These are phyloP conservation scores for Villa cingulata DNA, from an alignment of 2,888 invertebrate species.

Conservation along the genomic window DNA sequence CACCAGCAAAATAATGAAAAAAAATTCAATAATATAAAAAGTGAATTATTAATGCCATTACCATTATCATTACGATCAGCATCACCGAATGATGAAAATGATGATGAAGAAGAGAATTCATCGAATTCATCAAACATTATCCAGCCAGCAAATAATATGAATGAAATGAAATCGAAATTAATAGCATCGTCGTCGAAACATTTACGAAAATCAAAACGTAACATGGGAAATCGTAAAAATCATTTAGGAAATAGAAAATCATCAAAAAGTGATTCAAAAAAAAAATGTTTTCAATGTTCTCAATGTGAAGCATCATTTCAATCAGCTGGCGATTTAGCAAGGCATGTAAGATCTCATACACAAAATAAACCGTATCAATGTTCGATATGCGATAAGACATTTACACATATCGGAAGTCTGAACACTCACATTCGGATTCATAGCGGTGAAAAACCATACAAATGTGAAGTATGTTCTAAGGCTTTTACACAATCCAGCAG, in stretches of 20 bases:
- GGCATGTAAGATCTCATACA: slow-evolving; percentile 35
- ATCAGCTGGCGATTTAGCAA: slow-evolving; percentile 36
- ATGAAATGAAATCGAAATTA: background rate
- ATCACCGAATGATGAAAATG: slow-evolving; percentile 1
- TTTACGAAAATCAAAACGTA: background rate
- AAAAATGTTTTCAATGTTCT: slow-evolving; percentile 28
- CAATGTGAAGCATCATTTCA: slow-evolving; percentile 33
- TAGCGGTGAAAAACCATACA: slow-evolving; percentile 35
- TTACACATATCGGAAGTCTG: slow-evolving; percentile 35
- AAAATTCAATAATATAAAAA: too few relatives aligned
- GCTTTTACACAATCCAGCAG: slow-evolving; percentile 36
- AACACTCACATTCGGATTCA: slow-evolving; percentile 36
- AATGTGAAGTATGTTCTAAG: slow-evolving; percentile 34
- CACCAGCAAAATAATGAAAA: too few relatives aligned
- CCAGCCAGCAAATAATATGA: slow-evolving; percentile 2
- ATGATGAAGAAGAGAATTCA: slow-evolving; percentile 10
- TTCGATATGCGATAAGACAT: slow-evolving; percentile 34
- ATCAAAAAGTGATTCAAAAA: slow-evolving; percentile 1
- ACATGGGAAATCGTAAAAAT: background rate
- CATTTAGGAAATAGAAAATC: slow-evolving; percentile 2
- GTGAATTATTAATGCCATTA: background rate
- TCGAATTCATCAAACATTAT: slow-evolving; percentile 9
- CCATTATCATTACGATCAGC: too few relatives aligned
- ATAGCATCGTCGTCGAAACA: background rate
- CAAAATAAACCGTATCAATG: slow-evolving; percentile 36